Conservation (phyloP, 2,888 invertebrate species). For the Pheosia gnoma region DNA sequence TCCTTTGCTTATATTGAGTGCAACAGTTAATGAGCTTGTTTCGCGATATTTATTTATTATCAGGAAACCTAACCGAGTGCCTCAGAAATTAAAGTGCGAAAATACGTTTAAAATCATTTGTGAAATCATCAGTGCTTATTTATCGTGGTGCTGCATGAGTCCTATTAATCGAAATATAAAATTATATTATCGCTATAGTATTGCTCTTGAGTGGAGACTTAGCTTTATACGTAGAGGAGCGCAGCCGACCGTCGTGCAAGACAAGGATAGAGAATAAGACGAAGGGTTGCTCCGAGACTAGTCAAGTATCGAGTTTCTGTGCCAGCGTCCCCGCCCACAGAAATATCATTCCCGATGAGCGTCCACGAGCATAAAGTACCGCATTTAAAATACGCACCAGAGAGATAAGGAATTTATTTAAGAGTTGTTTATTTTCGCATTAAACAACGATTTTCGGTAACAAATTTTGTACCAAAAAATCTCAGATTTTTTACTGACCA, state of each 20-base stretch:
- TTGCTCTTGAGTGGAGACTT: constrained; percentile 39
- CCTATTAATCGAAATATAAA: no score
- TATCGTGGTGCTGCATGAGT: no score
- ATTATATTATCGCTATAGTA: constrained; percentile 1
- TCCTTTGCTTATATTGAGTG: no score
- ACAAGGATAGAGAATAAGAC: constrained; percentile 84
- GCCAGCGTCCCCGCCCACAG: constrained; percentile 41
- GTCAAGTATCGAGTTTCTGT: constrained; percentile 70
- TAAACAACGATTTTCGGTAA: constrained; percentile 15
- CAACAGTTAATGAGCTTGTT: no score
- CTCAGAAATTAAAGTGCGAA: no score
- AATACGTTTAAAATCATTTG: no score
- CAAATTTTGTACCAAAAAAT: constrained; percentile 66
- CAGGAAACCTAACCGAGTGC: no score
- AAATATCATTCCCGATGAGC: constrained; percentile 72
- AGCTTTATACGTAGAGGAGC: constrained; percentile 68
- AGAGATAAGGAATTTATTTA: constrained; percentile 83
- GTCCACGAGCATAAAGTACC: constrained; percentile 76
- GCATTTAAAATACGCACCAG: constrained; percentile 81
- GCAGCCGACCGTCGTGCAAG: constrained; percentile 81
- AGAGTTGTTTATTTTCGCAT: constrained; percentile 42
- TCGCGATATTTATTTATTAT: no score
- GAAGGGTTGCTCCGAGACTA: constrained; percentile 84
- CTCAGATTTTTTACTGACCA: constrained; percentile 59
- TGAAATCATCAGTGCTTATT: no score